Evolutionary conservation across 2,888 invertebrate genomes (phyloP).

Genomic region (Troilus luridus): DNA sequence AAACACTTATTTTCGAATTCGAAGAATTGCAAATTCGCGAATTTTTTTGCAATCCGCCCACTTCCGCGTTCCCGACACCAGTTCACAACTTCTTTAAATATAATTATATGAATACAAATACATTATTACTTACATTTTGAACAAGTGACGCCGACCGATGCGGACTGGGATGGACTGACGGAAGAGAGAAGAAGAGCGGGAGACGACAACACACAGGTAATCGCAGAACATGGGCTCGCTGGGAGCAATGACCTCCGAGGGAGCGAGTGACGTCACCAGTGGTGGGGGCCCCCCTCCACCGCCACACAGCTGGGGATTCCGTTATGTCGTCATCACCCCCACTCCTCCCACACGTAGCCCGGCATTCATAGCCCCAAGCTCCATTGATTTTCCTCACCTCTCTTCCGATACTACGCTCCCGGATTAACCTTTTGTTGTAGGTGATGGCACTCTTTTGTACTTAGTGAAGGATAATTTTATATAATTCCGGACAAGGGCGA

Average conservation of each 20-base stretch:
- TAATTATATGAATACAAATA: neutral
- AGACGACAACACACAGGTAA: constrained; percentile 54
- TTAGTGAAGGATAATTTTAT: neutral
- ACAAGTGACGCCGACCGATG: neutral
- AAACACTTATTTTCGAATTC: neutral
- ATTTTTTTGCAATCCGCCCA: constrained; percentile 19
- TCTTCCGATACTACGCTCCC: constrained; percentile 43
- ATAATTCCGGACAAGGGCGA: neutral
- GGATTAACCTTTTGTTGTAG: constrained; percentile 42
- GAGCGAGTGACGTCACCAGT: neutral
- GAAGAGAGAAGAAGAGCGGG: constrained; percentile 44
- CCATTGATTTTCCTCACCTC: constrained; percentile 29
- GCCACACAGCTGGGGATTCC: constrained; percentile 51
- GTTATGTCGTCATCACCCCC: constrained; percentile 53
- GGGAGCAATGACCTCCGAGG: constrained; percentile 52
- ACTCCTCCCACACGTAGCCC: constrained; percentile 36
- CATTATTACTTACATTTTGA: constrained; percentile 26
- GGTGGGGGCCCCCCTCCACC: constrained; percentile 41
- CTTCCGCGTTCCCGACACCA: neutral
- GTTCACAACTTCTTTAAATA: neutral
- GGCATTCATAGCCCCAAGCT: constrained; percentile 9
- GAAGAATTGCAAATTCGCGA: constrained; percentile 11
- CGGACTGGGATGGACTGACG: constrained; percentile 20
- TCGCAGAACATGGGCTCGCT: constrained; percentile 38
- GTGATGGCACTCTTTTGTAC: neutral